Conservation (phyloP, 2,888 invertebrate genomes). For the Drosophila monieri region DNA sequence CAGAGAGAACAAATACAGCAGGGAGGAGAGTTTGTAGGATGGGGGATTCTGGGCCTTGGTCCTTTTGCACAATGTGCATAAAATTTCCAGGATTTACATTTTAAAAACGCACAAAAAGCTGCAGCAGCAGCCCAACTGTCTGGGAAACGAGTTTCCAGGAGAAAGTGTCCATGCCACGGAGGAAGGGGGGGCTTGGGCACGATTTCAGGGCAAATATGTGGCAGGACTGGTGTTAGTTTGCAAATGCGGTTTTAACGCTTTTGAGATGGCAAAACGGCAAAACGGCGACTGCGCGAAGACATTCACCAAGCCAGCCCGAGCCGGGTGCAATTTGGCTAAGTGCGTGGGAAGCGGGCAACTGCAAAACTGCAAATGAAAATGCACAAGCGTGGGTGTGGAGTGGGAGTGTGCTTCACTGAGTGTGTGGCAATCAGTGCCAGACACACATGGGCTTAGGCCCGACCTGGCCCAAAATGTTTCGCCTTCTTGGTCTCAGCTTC, state of each 20-base stretch:
- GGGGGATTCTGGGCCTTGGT: background rate
- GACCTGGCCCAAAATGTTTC: conserved; percentile 52
- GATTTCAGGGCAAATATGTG: conserved; percentile 18
- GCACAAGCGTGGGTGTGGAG: conserved; percentile 1
- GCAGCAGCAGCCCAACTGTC: conserved; percentile 18
- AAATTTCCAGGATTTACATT: conserved; percentile 76
- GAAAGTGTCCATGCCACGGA: background rate
- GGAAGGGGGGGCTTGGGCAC: background rate
- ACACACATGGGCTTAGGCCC: conserved; percentile 58
- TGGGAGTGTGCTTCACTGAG: conserved; percentile 16
- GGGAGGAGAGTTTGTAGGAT: background rate
- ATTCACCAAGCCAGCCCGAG: conserved; percentile 58
- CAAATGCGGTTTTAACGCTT: conserved; percentile 74
- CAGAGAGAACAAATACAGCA: conserved; percentile 11
- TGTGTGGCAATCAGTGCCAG: conserved; percentile 61
- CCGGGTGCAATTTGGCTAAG: conserved; percentile 74
- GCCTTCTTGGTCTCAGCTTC: conserved; percentile 55
- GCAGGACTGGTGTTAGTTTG: conserved; percentile 48
- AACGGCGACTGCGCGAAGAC: conserved; percentile 61
- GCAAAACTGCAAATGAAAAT: conserved; percentile 58
- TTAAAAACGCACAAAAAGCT: conserved; percentile 63
- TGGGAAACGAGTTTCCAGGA: conserved; percentile 1
- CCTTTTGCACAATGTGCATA: conserved; percentile 67
- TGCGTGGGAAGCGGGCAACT: conserved; percentile 47
- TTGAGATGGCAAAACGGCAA: conserved; percentile 44